Evolutionary conservation across 2,888 invertebrate genomes (phyloP), one percentile per base, ranked within the genome.

Genomic region (Athetis lepigone): DNA sequence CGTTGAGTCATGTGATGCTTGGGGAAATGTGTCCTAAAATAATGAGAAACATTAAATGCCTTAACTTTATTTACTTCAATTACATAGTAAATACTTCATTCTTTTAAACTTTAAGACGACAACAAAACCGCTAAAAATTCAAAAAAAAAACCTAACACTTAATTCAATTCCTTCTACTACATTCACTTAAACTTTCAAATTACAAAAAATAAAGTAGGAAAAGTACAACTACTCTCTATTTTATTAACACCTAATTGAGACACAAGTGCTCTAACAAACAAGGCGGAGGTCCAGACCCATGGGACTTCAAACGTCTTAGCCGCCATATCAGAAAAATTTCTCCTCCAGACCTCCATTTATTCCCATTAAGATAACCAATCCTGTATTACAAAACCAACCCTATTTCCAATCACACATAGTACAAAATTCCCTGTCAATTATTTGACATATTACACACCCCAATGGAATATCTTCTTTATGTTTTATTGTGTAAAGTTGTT

Each of bases 341-440:
- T 84, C 79, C 61, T 75, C 80, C 79, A 85, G 85, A 84, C 85
- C 59, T 81, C 81, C 82, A 88, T 89, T 88, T 88, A 88, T 88
- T 81, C 82, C 81, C 81, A 86, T 85, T 85, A 86, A 79, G 81
- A 83, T 82, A 84, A 80, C 70, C n/a, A 77, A 47, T 56, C 55
- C 47, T 59, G 40, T 63, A 69, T 73, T 68, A 76, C 60, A 83
- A 82, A 84, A 74, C 56, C 58, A 64, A 76, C 76, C 77, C 70
- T 88, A 83, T 84, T 75, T 51, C 68, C 27, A 56, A 27, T 29
- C 50, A 21, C 36, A 71, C 81, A 88, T 73, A 82, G 83, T 79
- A 81, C 74, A 81, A 84, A 85, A 85, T 86, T 80, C 75, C 61
- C 39, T 76, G 62, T 77, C 67, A 73, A 59, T 65, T 27, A 18